A percentile compares a stretch with the other conserved stretches of the same genome.
Conservation (phyloP, 2,888 invertebrate species). For the Netelia melanura region DNA sequence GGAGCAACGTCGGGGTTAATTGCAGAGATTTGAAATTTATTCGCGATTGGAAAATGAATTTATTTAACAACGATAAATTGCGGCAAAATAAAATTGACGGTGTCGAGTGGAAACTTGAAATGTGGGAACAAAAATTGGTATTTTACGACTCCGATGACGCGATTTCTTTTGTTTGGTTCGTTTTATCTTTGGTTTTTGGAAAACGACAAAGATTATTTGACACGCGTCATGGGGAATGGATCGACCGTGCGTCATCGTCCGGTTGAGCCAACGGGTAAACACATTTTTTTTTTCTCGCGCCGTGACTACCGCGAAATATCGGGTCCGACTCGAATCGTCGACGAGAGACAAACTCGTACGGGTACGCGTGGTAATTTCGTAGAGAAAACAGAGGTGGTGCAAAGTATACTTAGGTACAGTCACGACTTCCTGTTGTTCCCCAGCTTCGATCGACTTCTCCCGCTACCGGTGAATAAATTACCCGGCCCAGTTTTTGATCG, state of each 20-base stretch:
- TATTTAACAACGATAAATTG: no score
- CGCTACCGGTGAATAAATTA: slow-evolving; percentile 6
- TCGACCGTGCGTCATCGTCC: slow-evolving; percentile 42
- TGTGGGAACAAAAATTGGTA: neutral
- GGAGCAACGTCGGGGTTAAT: slow-evolving; percentile 1
- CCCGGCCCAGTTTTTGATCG: neutral
- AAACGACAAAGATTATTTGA: slow-evolving; percentile 9
- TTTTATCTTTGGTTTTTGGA: slow-evolving; percentile 1
- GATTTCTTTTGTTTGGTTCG: slow-evolving; percentile 14
- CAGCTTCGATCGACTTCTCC: slow-evolving; percentile 48
- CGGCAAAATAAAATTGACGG: no score
- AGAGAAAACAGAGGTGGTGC: slow-evolving; percentile 24
- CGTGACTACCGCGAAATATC: slow-evolving; percentile 12
- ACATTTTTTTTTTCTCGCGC: slow-evolving; percentile 25
- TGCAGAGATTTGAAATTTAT: neutral
- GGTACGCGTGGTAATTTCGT: neutral
- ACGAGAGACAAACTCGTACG: slow-evolving; percentile 8
- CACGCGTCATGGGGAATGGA: neutral
- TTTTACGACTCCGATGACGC: slow-evolving; percentile 27
- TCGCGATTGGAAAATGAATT: neutral
- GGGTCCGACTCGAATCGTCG: slow-evolving; percentile 19
- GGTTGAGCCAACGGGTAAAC: slow-evolving; percentile 39
- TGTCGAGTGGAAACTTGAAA: no score
- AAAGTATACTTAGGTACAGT: slow-evolving; percentile 17
- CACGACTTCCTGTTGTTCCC: slow-evolving; percentile 49